Evolutionary conservation across 2,113 vertebrate species (phyloP).

Genomic region (Albula glossodonta): DNA sequence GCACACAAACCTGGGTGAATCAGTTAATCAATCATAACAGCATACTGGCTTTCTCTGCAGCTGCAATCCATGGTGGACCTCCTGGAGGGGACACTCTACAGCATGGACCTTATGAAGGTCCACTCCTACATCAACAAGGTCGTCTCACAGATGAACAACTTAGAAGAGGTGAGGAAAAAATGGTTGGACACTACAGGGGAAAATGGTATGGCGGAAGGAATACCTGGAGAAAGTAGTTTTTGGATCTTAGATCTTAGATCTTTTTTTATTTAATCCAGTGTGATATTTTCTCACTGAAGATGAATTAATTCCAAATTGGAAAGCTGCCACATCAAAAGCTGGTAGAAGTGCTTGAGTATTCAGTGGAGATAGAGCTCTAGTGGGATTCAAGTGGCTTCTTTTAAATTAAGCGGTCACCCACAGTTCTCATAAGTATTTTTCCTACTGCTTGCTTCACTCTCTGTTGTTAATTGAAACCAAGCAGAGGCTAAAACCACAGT

Average conservation of each 20-base stretch:
- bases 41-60: conserved; percentile 61
- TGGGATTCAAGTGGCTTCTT: neutral
- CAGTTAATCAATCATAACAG: too few relatives aligned
- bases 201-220: neutral
- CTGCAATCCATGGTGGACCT: conserved; percentile 95
- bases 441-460: neutral
- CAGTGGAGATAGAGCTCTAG: neutral
- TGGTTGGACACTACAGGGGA: neutral
- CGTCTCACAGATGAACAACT: conserved; percentile 87
- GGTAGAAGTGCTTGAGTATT: neutral
- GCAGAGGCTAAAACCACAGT: neutral
- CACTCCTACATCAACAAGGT: conserved; percentile 93
- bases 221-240: neutral
- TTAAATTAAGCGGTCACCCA: conserved; percentile 9
- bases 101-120: conserved; percentile 95
- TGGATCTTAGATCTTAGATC: neutral
- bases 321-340: neutral
- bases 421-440: neutral
- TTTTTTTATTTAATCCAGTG: neutral
- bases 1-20: too few relatives aligned
- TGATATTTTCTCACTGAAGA: neutral
- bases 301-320: conserved; percentile 11
- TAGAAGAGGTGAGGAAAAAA: conserved; percentile 83
- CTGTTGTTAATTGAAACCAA: conserved; percentile 16
- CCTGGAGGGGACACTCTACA: conserved; percentile 90